phyloP scores from a whole-genome alignment of 2,113 vertebrate genomes.

The Euleptes europaea region DNA sequence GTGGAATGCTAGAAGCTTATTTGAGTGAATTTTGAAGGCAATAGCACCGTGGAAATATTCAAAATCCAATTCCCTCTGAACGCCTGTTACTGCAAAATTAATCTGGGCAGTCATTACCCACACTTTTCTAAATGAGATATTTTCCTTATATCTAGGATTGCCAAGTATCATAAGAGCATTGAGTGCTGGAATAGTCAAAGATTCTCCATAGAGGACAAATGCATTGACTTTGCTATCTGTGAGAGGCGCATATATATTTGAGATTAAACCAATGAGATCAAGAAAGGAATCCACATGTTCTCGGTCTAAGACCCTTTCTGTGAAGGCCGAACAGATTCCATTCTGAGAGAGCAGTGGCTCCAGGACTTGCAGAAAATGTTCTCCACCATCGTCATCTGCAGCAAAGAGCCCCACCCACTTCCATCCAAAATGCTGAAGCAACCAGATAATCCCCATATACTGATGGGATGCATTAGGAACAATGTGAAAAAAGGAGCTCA shows the following conservation, averaged over 20 bases:
- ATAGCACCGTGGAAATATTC: neutral
- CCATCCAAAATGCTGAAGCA: conserved; percentile 2
- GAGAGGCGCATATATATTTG: neutral
- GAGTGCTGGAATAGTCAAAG: neutral
- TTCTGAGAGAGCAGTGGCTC: neutral
- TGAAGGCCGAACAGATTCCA: neutral
- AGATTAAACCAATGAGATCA: neutral
- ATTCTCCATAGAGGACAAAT: neutral
- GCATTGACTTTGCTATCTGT: neutral
- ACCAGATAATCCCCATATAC: neutral
- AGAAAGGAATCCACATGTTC: neutral
- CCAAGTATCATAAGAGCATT: fast-evolving
- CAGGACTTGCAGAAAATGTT: neutral
- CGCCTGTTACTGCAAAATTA: neutral
- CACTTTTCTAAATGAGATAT: neutral
- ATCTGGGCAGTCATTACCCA: neutral
- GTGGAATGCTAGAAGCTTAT: neutral
- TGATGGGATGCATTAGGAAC: neutral
- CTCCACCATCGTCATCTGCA: neutral
- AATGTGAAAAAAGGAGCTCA: too few species aligned
- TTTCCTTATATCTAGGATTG: neutral
- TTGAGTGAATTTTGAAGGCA: neutral
- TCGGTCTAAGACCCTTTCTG: neutral
- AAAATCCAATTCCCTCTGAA: neutral
- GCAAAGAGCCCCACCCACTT: neutral